These are phyloP conservation scores for Pachypeltis micranthus DNA, from an alignment of 1,140 invertebrate genomes.

Conservation along the genomic window DNA sequence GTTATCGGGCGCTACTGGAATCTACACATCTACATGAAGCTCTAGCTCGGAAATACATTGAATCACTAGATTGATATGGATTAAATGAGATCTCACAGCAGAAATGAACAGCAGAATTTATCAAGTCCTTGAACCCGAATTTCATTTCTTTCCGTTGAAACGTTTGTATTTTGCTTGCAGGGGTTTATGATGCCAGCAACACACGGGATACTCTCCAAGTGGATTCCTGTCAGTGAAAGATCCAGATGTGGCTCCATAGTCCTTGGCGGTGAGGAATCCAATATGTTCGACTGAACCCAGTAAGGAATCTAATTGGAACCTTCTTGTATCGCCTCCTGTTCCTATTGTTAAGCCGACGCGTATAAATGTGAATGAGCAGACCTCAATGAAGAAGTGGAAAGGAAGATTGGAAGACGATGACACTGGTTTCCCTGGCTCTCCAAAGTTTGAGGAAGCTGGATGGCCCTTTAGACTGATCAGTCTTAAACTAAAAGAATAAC, in stretches of 20 bases:
- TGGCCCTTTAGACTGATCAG: too few relatives aligned
- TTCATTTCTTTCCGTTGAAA: neutral
- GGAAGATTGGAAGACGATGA: neutral
- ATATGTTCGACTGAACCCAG: neutral
- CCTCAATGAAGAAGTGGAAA: neutral
- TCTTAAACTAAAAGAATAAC: too few relatives aligned
- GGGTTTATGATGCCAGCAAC: slow-evolving; percentile 15
- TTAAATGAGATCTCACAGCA: too few relatives aligned
- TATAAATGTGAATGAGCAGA: neutral
- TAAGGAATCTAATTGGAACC: neutral
- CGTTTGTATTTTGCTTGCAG: slow-evolving; percentile 1
- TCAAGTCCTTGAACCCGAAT: neutral
- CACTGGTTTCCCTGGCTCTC: too few relatives aligned
- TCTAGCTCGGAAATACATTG: neutral
- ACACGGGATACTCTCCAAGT: slow-evolving; percentile 9
- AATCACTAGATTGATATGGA: too few relatives aligned
- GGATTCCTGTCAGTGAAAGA: slow-evolving; percentile 14
- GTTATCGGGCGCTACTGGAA: neutral
- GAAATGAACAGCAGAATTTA: too few relatives aligned
- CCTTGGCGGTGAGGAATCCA: slow-evolving; percentile 13
- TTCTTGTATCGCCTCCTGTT: too few relatives aligned
- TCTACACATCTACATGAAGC: neutral
- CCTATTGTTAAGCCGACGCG: neutral
- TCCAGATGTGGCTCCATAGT: slow-evolving; percentile 10
- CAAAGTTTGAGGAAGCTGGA: too few relatives aligned